These are phyloP conservation scores for Zoanthus gigantus DNA, from an alignment of 92 coral and sea anemone genomes.

Conservation along the genomic window DNA sequence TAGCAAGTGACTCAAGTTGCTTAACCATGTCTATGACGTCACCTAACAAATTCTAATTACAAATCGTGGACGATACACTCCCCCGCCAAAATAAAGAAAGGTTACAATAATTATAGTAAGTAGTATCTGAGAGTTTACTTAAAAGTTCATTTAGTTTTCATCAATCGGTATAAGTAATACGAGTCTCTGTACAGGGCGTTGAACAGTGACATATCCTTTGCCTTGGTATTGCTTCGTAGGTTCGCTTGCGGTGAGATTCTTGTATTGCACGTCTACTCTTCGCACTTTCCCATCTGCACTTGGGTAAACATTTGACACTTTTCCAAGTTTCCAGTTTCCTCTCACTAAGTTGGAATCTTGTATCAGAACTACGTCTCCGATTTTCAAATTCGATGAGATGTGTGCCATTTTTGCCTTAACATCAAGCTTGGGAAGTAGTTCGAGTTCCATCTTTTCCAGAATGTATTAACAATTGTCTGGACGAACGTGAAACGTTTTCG, in stretches of 20 bases:
- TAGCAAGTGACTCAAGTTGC: no score
- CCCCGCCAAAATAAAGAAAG: constrained; percentile 2
- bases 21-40: background rate
- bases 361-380: constrained; percentile 22
- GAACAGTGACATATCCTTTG: constrained; percentile 58
- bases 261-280: constrained; percentile 57
- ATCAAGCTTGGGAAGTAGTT: constrained; percentile 20
- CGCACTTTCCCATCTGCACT: constrained; percentile 51
- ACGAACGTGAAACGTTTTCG: constrained; percentile 48
- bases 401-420: constrained; percentile 30
- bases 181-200: constrained; percentile 64
- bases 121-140: background rate
- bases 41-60: constrained; percentile 8
- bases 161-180: constrained; percentile 49
- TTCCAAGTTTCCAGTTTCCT: constrained; percentile 27
- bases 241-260: constrained; percentile 52
- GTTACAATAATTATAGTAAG: background rate
- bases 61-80: background rate
- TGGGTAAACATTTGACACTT: constrained; percentile 23
- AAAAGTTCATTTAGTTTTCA: constrained; percentile 25
- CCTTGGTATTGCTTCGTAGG: constrained; percentile 55
- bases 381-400: constrained; percentile 23
- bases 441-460: constrained; percentile 42
- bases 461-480: constrained; percentile 50
- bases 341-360: constrained; percentile 28